Evolutionary conservation across 2,888 invertebrate species (phyloP).

Genomic region (Macaria liturata): DNA sequence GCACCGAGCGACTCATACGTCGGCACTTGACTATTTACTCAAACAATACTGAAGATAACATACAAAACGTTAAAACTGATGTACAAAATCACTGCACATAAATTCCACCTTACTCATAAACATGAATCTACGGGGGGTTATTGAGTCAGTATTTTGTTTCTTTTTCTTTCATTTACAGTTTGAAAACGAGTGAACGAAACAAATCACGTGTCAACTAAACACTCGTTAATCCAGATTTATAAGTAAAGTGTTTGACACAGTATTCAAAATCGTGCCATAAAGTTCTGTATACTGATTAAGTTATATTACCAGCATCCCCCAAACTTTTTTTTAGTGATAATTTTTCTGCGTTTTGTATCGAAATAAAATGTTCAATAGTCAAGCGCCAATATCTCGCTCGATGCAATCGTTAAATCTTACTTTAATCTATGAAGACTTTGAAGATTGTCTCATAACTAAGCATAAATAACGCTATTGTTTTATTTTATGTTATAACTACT

Average conservation of each 20-base stretch:
- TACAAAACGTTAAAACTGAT: conserved; percentile 7
- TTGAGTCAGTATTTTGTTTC: no score
- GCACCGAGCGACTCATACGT: conserved; percentile 60
- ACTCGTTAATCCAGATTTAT: no score
- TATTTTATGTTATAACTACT: conserved; percentile 75
- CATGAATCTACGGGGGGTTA: no score
- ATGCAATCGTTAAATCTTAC: conserved; percentile 71
- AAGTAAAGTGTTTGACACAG: no score
- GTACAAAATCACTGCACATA: no score
- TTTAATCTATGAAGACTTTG: conserved; percentile 73
- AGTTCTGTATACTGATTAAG: no score
- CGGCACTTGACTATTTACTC: conserved; percentile 68
- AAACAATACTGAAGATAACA: conserved; percentile 10
- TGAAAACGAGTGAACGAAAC: no score
- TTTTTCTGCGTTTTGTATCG: conserved; percentile 13
- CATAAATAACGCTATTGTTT: conserved; percentile 79
- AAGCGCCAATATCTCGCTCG: conserved; percentile 68
- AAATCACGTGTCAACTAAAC: no score
- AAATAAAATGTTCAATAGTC: conserved; percentile 52
- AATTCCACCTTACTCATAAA: no score
- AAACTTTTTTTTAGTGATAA: neutral
- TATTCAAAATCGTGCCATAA: no score
- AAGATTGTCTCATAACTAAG: conserved; percentile 75
- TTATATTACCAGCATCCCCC: no score
- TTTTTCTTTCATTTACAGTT: no score